phyloP scores from a whole-genome alignment of 2,113 vertebrate species.

The Anhinga anhinga region DNA sequence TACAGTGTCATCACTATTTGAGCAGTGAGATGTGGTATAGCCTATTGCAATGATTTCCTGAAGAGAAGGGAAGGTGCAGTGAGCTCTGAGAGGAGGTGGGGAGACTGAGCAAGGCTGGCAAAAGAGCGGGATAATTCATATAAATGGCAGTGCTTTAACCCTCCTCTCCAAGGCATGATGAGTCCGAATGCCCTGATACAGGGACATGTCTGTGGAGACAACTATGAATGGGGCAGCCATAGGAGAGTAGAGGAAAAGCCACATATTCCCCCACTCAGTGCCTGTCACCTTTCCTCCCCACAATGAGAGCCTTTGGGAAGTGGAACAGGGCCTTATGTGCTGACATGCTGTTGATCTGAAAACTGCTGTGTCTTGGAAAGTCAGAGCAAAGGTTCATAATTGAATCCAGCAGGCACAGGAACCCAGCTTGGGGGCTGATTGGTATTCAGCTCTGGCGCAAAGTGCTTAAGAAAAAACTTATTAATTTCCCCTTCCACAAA shows the following conservation, averaged over 20 bases:
- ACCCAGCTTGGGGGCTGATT: slow-evolving; percentile 13
- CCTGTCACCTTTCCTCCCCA: not conserved
- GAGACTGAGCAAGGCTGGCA: not conserved
- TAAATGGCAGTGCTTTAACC: not conserved
- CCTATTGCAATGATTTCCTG: not conserved
- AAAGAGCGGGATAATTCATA: not conserved
- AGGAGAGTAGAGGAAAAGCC: not conserved
- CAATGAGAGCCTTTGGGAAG: not conserved
- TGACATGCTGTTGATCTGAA: not conserved
- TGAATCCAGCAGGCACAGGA: not conserved
- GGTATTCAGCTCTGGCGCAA: slow-evolving; percentile 39
- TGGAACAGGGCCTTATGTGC: not conserved
- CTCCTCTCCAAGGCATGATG: not conserved
- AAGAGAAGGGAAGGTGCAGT: not conserved
- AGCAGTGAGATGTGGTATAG: not conserved
- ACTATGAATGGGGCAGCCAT: not conserved
- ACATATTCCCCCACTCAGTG: not conserved
- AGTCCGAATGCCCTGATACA: not conserved
- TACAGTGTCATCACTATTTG: not conserved
- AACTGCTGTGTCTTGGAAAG: not conserved
- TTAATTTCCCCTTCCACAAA: slow-evolving; percentile 74
- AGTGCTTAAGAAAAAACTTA: slow-evolving; percentile 73
- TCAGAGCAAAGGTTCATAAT: slow-evolving; percentile 17
- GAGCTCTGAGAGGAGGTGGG: not conserved
- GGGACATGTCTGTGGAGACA: not conserved